Conservation (phyloP, 2,888 invertebrate genomes). For the Limenitis camilla region DNA sequence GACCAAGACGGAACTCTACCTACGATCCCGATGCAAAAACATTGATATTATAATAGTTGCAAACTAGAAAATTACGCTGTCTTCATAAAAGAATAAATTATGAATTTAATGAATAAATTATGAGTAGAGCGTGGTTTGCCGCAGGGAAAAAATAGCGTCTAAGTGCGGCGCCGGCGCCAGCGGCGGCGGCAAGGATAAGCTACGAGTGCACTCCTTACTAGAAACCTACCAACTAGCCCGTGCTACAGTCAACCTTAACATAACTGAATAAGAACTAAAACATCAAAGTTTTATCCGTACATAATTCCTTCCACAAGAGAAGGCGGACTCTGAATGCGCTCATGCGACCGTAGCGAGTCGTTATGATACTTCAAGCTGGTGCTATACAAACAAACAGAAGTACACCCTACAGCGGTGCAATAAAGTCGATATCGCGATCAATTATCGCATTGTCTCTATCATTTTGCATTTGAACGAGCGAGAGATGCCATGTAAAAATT, state of each 20-base stretch:
- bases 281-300: conserved; percentile 19
- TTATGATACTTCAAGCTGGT: conserved; percentile 63
- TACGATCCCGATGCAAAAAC: conserved; percentile 1
- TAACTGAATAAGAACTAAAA: conserved; percentile 30
- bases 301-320: conserved; percentile 43
- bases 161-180: conserved; percentile 65
- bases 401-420: conserved; percentile 47
- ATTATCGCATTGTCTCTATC: conserved; percentile 43
- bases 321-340: conserved; percentile 57
- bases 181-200: conserved; percentile 54
- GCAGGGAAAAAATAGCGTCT: conserved; percentile 64
- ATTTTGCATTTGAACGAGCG: conserved; percentile 36
- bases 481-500: conserved; percentile 49
- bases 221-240: conserved; percentile 33
- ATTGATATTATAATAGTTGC: conserved; percentile 32
- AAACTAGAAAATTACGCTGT: conserved; percentile 52
- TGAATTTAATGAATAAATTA: conserved; percentile 69
- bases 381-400: conserved; percentile 39
- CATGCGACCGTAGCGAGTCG: conserved; percentile 71
- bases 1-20: conserved; percentile 4
- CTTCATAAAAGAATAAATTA: conserved; percentile 59
- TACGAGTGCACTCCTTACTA: conserved; percentile 44
- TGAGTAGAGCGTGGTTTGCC: conserved; percentile 52
- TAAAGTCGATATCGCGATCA: conserved; percentile 46
- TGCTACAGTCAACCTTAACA: conserved; percentile 35